Conservation (phyloP, 2,888 invertebrate genomes). For the Xanthostigma xanthostigma region DNA sequence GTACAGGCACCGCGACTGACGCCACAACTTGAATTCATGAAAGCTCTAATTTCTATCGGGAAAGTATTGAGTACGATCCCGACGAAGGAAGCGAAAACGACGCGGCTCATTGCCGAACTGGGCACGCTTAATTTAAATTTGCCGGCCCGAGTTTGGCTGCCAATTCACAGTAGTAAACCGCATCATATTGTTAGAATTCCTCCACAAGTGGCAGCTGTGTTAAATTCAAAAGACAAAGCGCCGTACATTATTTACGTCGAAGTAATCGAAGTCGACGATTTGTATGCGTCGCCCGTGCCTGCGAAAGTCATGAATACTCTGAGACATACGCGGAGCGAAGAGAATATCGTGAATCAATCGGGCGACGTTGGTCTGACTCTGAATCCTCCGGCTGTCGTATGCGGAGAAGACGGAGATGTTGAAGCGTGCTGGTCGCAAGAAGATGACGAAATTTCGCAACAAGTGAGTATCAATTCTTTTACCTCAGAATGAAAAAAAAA, state of each 20-base stretch:
- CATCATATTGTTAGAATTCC: conserved; percentile 96
- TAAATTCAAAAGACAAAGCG: conserved; percentile 98
- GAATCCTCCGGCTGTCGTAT: conserved; percentile 21
- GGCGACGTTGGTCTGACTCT: conserved; percentile 19
- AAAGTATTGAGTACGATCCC: conserved; percentile 65
- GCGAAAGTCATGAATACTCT: conserved; percentile 77
- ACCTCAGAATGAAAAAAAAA: no score
- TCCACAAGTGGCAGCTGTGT: conserved; percentile 90
- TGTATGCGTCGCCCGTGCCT: conserved; percentile 72
- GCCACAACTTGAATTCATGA: conserved; percentile 75
- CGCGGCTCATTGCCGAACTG: conserved; percentile 82
- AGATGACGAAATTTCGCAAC: conserved; percentile 82
- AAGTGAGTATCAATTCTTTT: conserved; percentile 29
- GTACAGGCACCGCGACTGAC: conserved; percentile 63
- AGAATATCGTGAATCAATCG: conserved; percentile 45
- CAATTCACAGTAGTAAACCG: conserved; percentile 66
- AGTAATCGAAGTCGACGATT: conserved; percentile 76
- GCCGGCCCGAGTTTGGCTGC: conserved; percentile 96
- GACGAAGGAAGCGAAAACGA: conserved; percentile 84
- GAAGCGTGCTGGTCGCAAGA: conserved; percentile 89
- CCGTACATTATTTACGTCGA: conserved; percentile 98
- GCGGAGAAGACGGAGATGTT: conserved; percentile 39
- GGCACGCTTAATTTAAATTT: conserved; percentile 89
- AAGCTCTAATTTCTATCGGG: conserved; percentile 75
- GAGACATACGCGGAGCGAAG: conserved; percentile 86